Evolutionary conservation across 1,140 invertebrate genomes (phyloP).

Genomic region (Eumaeus atala): DNA sequence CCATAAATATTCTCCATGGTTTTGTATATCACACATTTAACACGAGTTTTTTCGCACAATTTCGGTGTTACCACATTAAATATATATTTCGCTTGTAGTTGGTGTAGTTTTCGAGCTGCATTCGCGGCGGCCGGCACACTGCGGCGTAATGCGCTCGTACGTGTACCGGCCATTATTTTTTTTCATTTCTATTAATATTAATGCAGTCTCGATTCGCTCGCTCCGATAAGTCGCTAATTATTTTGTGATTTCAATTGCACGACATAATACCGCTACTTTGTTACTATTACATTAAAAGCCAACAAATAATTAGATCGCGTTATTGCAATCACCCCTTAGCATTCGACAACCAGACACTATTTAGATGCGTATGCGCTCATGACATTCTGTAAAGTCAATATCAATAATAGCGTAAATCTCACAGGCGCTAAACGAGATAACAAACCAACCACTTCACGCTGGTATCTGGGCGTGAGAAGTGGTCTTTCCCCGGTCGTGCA

Average conservation of each 20-base stretch:
- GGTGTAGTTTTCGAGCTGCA: slow-evolving; percentile 32
- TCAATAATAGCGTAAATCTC: too few species aligned
- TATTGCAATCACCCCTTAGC: too few species aligned
- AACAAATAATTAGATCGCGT: too few species aligned
- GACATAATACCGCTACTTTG: slow-evolving; percentile 16
- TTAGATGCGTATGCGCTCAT: too few species aligned
- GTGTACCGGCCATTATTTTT: slow-evolving; percentile 27
- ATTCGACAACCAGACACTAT: too few species aligned
- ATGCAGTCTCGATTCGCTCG: slow-evolving; percentile 39
- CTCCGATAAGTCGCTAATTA: slow-evolving; percentile 53
- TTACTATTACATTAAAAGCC: too few species aligned
- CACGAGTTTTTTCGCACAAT: slow-evolving; percentile 15
- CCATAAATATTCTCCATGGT: slow-evolving; percentile 63
- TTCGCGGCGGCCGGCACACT: slow-evolving; percentile 43
- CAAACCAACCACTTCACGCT: too few species aligned
- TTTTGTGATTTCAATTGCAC: slow-evolving; percentile 41
- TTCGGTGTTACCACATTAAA: slow-evolving; percentile 10
- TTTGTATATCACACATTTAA: slow-evolving; percentile 22
- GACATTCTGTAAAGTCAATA: too few species aligned
- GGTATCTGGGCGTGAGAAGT: too few species aligned
- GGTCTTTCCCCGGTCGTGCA: too few species aligned
- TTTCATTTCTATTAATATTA: slow-evolving; percentile 53
- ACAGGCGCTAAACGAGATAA: too few species aligned
- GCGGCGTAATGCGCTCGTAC: slow-evolving; percentile 45
- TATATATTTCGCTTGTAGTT: background rate